Conservation (phyloP, 2,888 invertebrate genomes). For the Philereme transversata region DNA sequence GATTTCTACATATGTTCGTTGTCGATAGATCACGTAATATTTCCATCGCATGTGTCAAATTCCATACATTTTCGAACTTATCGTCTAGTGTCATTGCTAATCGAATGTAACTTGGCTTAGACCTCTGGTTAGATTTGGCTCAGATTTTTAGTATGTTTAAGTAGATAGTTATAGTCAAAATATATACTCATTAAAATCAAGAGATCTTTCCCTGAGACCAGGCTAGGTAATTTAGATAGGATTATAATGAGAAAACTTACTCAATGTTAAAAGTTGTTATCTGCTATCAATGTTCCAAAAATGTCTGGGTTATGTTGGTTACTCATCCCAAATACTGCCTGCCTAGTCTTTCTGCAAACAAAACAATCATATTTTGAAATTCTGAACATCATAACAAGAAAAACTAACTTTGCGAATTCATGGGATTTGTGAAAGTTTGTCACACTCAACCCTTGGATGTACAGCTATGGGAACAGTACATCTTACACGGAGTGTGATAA, state of each 20-base stretch:
- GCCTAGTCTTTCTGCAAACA: background rate
- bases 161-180: no score
- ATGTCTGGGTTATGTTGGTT: background rate
- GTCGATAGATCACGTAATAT: no score
- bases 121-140: no score
- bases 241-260: background rate
- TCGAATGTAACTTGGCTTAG: no score
- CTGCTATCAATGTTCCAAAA: background rate
- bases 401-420: background rate
- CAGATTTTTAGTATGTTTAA: no score
- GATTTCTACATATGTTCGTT: no score
- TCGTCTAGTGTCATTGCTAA: no score
- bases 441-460: conserved; percentile 77
- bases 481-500: conserved; percentile 77
- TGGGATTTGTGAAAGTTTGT: conserved; percentile 47
- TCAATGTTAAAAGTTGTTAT: background rate
- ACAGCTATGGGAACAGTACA: conserved; percentile 55
- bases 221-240: background rate
- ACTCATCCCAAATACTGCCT: background rate
- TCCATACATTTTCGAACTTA: no score
- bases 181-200: no score
- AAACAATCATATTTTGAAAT: background rate
- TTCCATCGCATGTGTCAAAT: no score
- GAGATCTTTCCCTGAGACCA: no score
- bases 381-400: background rate